Percentiles rank a stretch among this genome's conserved stretches.
Conservation (phyloP, 2,888 invertebrate genomes). For the Crossocerus cetratus region DNA sequence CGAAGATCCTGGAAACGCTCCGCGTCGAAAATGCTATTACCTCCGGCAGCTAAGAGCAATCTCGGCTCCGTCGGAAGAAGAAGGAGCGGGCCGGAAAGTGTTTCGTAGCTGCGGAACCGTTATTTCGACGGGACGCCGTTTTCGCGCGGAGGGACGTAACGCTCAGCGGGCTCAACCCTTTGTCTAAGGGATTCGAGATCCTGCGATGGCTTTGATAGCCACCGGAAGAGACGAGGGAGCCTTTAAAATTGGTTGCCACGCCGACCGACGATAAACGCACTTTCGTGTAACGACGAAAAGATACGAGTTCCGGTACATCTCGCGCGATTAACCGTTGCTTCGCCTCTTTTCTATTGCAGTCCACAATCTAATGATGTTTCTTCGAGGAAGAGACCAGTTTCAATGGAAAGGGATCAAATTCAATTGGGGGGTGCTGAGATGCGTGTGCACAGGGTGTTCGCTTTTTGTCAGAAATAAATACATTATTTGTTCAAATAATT, state of each 20-base stretch:
- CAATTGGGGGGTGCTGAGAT: background rate
- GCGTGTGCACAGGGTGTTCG: too few relatives aligned
- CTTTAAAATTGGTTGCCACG: conserved; percentile 39
- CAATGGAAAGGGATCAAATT: background rate
- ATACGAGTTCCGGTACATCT: conserved; percentile 6
- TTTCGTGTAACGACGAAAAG: conserved; percentile 12
- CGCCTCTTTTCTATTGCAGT: too few relatives aligned
- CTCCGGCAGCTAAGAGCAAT: conserved; percentile 53
- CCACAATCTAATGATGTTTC: too few relatives aligned
- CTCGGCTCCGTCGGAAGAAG: conserved; percentile 39
- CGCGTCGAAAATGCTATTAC: conserved; percentile 56
- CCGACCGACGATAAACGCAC: conserved; percentile 27
- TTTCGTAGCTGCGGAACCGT: conserved; percentile 29
- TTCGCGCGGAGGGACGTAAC: background rate
- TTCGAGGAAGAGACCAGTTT: too few relatives aligned
- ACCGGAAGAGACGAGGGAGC: conserved; percentile 53
- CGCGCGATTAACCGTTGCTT: background rate
- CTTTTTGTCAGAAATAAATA: too few relatives aligned
- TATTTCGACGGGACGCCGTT: conserved; percentile 28
- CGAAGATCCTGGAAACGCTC: conserved; percentile 1
- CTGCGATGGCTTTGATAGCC: conserved; percentile 40
- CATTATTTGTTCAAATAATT: too few relatives aligned
- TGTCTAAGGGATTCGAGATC: conserved; percentile 29
- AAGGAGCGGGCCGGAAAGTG: conserved; percentile 51
- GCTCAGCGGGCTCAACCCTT: conserved; percentile 50